These are phyloP conservation scores for Drosophila bunnanda DNA, from an alignment of 2,888 invertebrate species.

Conservation along the genomic window DNA sequence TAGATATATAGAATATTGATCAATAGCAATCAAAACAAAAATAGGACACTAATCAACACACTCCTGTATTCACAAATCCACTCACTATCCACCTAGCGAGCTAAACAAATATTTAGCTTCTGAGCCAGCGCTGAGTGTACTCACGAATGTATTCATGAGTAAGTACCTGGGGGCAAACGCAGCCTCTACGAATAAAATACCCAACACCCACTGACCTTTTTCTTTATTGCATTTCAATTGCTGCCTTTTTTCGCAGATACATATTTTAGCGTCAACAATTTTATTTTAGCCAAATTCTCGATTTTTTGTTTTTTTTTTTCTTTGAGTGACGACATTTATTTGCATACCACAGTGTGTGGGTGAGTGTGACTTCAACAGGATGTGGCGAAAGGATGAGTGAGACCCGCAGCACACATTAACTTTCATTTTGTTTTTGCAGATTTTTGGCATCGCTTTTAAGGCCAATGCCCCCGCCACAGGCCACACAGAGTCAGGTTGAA, in stretches of 20 bases:
- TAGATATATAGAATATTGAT: neutral
- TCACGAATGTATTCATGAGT: slow-evolving; percentile 32
- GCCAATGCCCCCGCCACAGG: slow-evolving; percentile 16
- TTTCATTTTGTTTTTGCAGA: slow-evolving; percentile 22
- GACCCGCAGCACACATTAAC: slow-evolving; percentile 22
- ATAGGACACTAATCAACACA: slow-evolving; percentile 1
- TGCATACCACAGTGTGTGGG: slow-evolving; percentile 51
- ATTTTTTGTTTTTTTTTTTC: slow-evolving; percentile 1
- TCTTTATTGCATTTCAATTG: slow-evolving; percentile 22
- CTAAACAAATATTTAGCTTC: slow-evolving; percentile 16
- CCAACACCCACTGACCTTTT: slow-evolving; percentile 35
- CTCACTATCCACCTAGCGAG: neutral
- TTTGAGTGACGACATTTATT: slow-evolving; percentile 50
- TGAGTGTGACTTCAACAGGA: neutral
- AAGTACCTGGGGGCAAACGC: slow-evolving; percentile 8
- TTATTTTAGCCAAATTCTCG: slow-evolving; percentile 24
- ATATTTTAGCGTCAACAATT: slow-evolving; percentile 40
- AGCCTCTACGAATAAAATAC: neutral
- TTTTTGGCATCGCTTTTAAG: slow-evolving; percentile 32
- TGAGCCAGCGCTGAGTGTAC: slow-evolving; percentile 11
- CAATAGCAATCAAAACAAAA: neutral
- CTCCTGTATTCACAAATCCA: neutral
- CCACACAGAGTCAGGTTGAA: slow-evolving; percentile 29
- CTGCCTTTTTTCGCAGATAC: slow-evolving; percentile 32
- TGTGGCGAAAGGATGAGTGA: neutral